phyloP scores from a whole-genome alignment of 2,888 invertebrate species.

The Cremastinae sp. region DNA sequence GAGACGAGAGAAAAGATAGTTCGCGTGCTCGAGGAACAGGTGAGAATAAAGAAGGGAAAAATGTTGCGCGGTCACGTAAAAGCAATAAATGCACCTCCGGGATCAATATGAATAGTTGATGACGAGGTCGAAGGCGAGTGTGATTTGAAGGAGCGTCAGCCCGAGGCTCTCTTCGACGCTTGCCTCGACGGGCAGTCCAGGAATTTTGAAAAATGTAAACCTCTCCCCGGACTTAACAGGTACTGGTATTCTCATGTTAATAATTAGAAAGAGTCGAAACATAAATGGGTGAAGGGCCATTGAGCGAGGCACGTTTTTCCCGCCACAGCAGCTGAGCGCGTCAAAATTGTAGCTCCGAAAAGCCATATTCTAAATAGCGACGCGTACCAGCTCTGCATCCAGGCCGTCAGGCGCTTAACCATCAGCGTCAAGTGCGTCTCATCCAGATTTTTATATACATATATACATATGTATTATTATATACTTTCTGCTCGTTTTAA shows the following conservation, averaged over 20 bases:
- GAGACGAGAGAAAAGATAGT: conserved; percentile 45
- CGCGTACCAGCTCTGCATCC: not conserved
- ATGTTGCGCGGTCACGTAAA: conserved; percentile 79
- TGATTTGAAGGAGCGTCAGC: conserved; percentile 3
- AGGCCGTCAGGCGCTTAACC: not conserved
- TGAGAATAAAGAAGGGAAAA: conserved; percentile 73
- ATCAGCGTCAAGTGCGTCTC: not conserved
- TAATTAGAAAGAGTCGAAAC: conserved; percentile 73
- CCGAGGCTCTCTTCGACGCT: no score
- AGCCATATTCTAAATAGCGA: no score
- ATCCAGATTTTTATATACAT: no score
- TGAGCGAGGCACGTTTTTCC: conserved; percentile 75
- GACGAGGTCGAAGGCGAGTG: conserved; percentile 53
- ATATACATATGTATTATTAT: no score
- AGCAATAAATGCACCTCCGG: conserved; percentile 68
- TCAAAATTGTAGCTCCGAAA: conserved; percentile 14
- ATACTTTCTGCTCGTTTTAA: no score
- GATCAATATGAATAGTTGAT: conserved; percentile 22
- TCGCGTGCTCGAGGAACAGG: conserved; percentile 64
- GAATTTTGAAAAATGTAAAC: conserved; percentile 5
- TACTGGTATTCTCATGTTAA: conserved; percentile 78
- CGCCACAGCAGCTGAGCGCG: conserved; percentile 56
- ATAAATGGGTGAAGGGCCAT: conserved; percentile 74
- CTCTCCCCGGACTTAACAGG: conserved; percentile 65
- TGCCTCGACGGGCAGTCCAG: conserved; percentile 45